These are phyloP conservation scores for Diabrotica undecimpunctata DNA, from an alignment of 1,140 invertebrate genomes.

Conservation along the genomic window DNA sequence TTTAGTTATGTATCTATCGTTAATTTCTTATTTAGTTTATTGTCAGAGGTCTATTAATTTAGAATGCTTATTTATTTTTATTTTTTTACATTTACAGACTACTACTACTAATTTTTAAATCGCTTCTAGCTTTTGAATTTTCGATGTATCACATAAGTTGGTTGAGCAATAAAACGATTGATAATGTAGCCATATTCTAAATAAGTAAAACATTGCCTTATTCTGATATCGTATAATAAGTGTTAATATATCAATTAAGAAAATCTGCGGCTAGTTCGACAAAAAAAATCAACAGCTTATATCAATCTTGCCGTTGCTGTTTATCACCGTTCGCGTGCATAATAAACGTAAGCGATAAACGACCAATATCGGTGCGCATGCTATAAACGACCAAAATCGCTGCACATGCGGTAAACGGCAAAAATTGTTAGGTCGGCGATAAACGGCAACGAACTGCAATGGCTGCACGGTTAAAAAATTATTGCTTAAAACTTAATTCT, in stretches of 20 bases:
- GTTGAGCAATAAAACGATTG: not conserved
- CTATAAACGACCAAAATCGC: too few relatives aligned
- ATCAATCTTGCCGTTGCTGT: too few relatives aligned
- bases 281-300: not conserved
- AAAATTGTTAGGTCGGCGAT: too few relatives aligned
- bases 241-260: not conserved
- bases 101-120: not conserved
- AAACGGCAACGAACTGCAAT: too few relatives aligned
- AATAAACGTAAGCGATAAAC: too few relatives aligned
- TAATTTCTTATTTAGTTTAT: slow-evolving; percentile 1
- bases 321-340: too few relatives aligned
- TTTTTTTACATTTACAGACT: not conserved
- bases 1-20: not conserved
- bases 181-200: not conserved
- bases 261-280: not conserved
- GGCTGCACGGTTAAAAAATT: too few relatives aligned
- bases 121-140: slow-evolving; percentile 5
- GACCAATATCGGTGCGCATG: too few relatives aligned
- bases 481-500: too few relatives aligned
- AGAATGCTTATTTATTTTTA: not conserved
- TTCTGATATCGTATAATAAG: not conserved
- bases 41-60: not conserved
- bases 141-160: slow-evolving; percentile 4
- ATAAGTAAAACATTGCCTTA: not conserved
- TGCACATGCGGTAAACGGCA: too few relatives aligned